Percentiles rank a stretch among this genome's conserved stretches.
These are phyloP conservation scores for Melanargia galathea DNA, from an alignment of 2,888 invertebrate genomes.

Conservation along the genomic window DNA sequence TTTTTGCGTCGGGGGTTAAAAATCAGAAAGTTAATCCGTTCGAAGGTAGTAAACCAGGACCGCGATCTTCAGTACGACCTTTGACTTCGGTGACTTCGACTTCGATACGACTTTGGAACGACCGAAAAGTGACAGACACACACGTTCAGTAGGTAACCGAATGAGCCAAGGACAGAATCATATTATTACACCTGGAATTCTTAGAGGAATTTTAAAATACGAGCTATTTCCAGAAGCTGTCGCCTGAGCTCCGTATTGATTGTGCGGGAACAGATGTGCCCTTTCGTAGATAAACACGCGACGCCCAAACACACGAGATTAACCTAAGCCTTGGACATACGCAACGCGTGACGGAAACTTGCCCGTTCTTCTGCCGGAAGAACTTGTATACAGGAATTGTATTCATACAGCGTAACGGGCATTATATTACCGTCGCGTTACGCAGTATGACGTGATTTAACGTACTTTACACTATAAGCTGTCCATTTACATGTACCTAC, in stretches of 20 bases:
- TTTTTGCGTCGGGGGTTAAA: no score
- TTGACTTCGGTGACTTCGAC: no score
- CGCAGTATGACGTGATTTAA: no score
- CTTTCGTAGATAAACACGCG: slow-evolving; percentile 49
- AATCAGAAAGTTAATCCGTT: no score
- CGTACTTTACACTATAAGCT: no score
- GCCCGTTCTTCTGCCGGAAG: background rate
- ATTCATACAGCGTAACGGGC: background rate
- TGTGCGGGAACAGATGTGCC: slow-evolving; percentile 53
- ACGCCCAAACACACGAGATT: slow-evolving; percentile 34
- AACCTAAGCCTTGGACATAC: slow-evolving; percentile 29
- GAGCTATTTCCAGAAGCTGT: slow-evolving; percentile 12
- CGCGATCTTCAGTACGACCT: no score
- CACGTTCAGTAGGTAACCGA: no score
- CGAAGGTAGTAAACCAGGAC: no score
- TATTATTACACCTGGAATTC: background rate
- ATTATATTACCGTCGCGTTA: no score
- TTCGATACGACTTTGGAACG: no score
- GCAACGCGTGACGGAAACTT: background rate
- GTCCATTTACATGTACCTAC: no score
- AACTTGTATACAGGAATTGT: background rate
- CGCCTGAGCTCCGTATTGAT: slow-evolving; percentile 26
- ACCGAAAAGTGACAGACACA: no score
- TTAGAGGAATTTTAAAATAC: slow-evolving; percentile 8
- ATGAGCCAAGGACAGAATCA: background rate